A percentile compares a stretch with the other conserved stretches of the same genome.
Conservation (phyloP, 2,797 vertebrate genomes). For the Huso huso region DNA sequence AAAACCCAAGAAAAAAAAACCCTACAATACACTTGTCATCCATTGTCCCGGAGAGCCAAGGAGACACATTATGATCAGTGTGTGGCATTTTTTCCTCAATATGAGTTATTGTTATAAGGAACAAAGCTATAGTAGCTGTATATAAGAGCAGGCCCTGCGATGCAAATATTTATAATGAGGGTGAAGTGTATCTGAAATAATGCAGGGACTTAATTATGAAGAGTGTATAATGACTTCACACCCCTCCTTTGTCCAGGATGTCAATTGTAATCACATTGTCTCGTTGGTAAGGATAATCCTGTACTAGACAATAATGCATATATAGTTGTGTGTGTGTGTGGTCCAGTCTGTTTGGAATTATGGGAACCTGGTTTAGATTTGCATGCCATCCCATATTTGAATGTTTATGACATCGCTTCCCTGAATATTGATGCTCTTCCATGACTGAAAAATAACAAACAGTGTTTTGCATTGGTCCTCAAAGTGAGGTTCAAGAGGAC, state of each 20-base stretch:
- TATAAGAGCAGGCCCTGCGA: background rate
- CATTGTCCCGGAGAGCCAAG: background rate
- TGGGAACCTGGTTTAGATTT: constrained; percentile 19
- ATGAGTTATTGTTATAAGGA: background rate
- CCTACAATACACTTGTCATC: background rate
- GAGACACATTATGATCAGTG: background rate
- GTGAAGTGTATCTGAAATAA: constrained; percentile 7
- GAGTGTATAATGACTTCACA: constrained; percentile 2
- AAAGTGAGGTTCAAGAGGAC: too few relatives aligned
- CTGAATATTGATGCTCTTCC: constrained; percentile 18
- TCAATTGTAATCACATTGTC: constrained; percentile 15
- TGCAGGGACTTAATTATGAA: background rate
- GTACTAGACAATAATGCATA: constrained; percentile 23
- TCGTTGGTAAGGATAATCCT: constrained; percentile 18
- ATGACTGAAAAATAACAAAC: constrained; percentile 10
- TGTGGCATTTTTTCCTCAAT: constrained; percentile 1
- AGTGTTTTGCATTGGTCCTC: background rate
- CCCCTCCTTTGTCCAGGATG: constrained; percentile 5
- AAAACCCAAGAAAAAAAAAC: background rate
- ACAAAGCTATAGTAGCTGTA: background rate
- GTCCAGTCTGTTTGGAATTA: constrained; percentile 18
- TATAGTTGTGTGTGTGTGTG: constrained; percentile 19
- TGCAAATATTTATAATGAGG: background rate
- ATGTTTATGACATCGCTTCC: constrained; percentile 21
- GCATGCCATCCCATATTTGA: constrained; percentile 20